Evolutionary conservation across 2,888 invertebrate species (phyloP), one percentile per base, ranked within the genome.

Genomic region (Gryllus longicercus): DNA sequence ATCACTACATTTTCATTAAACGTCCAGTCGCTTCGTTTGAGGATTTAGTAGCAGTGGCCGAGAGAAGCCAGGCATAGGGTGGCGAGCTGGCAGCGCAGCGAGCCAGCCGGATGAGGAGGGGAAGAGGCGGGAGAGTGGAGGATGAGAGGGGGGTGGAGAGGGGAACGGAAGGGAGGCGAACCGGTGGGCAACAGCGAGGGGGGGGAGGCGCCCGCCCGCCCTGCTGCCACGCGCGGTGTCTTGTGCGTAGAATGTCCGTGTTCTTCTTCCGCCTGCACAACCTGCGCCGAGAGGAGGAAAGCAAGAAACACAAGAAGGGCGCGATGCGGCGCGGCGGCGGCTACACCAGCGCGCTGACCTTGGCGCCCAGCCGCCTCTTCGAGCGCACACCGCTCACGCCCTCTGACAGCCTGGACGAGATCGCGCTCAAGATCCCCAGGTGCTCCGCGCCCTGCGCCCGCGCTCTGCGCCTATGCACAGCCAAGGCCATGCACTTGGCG

Each of bases 221-320:
- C 5, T 23, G 75, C 75, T 23, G 75, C 12, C 51, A 51, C 78
- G 38, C 38, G 38, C 38, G 38, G 38, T 38, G 38, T 38, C 38
- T 38, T 77, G 76, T 38, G 75, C 50, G 74, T 78, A 81, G 81
- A 90, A 96, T 96, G 96, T 96, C 96, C 91, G 92, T 96, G 92
- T 96, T 96, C 92, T 96, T 96, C 94, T 96, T 96, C 90, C 96
- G 96, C 85, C 92, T 96, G 88, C 96, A 95, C 92, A 95, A 95
- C 90, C 91, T 94, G 87, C 95, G 93, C 88, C 93, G 96, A 83
- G 94, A 94, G 87, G 94, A 94, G 89, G 95, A 95, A 88, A 91
- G 91, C 86, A 92, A 92, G 86, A 90, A 92, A 83, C 91, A 92
- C 86, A 91, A 90, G 85, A 83, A 85, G 82, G 83, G 38, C 81